These are phyloP conservation scores for Acronicta alni DNA, from an alignment of 2,888 invertebrate genomes.

Conservation along the genomic window DNA sequence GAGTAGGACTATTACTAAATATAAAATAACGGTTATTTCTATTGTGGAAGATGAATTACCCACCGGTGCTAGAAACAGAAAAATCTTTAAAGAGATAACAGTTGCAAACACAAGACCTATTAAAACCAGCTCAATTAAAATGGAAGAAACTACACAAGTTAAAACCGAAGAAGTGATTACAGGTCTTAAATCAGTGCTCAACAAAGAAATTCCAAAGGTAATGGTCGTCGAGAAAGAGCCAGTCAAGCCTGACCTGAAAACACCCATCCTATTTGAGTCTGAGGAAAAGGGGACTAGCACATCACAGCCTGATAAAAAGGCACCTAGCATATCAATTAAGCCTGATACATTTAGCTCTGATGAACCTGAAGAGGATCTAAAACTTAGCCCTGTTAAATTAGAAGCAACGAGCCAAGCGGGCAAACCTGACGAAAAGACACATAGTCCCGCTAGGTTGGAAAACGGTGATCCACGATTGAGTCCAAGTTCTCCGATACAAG, in stretches of 20 bases:
- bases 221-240: neutral
- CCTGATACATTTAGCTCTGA: neutral
- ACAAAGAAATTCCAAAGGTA: no score
- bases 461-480: slow-evolving; percentile 26
- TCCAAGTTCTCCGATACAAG: slow-evolving; percentile 25
- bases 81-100: no score
- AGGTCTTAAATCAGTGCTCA: no score
- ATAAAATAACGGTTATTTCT: no score
- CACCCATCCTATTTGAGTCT: slow-evolving; percentile 21
- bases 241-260: slow-evolving; percentile 7
- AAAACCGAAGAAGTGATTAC: no score
- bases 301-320: neutral
- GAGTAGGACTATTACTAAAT: no score
- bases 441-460: slow-evolving; percentile 16
- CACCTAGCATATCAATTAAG: slow-evolving; percentile 19
- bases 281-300: slow-evolving; percentile 23
- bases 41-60: no score
- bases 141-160: no score
- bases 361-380: no score
- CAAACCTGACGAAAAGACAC: slow-evolving; percentile 9
- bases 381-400: slow-evolving; percentile 8
- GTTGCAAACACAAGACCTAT: slow-evolving; percentile 4
- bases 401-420: no score
- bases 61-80: no score
- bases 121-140: neutral